A percentile compares a stretch with the other conserved stretches of the same genome.
Conservation (phyloP, 2,113 vertebrate species). For the Burhinus bistriatus region DNA sequence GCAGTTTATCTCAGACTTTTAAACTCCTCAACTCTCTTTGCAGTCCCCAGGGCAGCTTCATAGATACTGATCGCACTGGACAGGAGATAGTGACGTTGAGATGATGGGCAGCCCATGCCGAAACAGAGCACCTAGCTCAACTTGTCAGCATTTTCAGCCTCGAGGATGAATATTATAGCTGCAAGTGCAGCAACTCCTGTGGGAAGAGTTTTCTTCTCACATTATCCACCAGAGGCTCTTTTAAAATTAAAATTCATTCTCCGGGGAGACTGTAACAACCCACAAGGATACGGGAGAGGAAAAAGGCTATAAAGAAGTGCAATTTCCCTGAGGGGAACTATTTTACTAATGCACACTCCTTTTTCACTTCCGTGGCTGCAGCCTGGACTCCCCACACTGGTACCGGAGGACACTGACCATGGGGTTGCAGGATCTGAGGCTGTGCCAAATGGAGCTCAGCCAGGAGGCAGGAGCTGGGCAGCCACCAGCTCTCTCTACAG, state of each 20-base stretch:
- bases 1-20: not conserved
- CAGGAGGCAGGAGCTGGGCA: not conserved
- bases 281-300: not conserved
- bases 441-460: not conserved
- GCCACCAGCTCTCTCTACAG: not conserved
- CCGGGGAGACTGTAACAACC: not conserved
- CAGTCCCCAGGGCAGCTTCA: not conserved
- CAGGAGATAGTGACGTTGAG: accelerated
- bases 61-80: not conserved
- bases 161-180: not conserved
- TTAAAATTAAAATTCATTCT: conserved; percentile 18
- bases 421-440: not conserved
- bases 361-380: not conserved
- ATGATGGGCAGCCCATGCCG: not conserved
- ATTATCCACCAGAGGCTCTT: not conserved
- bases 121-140: not conserved
- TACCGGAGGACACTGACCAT: not conserved
- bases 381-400: not conserved
- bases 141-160: conserved; percentile 1
- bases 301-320: not conserved
- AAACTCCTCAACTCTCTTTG: not conserved
- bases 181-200: not conserved
- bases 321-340: not conserved
- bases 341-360: not conserved
- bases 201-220: not conserved